Base-by-base conservation (phyloP, 2,888 invertebrate genomes). In the Melinaea menophilus region DNA sequence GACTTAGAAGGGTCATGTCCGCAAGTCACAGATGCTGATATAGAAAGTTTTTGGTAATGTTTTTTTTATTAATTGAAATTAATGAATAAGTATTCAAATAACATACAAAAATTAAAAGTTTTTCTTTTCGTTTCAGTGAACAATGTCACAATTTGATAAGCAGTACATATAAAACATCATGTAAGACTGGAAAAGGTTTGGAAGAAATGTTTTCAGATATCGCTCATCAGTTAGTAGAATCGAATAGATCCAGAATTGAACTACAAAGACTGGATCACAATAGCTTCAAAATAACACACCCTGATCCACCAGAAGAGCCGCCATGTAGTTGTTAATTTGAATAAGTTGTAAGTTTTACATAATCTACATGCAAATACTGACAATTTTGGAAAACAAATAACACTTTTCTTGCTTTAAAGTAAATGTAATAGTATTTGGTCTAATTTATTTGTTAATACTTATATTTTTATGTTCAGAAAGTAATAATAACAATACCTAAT, bases 201-300 rank as follows among this genome's bases (percentile, higher is more conserved):
- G 95, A 96, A 69, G 95, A 97, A 81, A 98, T 98, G 98, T 98
- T 98, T 81, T 90, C 93, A 55, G 97, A 97, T 75, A 97, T 98
- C 79, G 96, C 97, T 9, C 91, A 92, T 64, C 96, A 96, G 72
- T 84, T 97, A 66, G 94, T 95, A 1, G 94, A 95, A 73, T 93
- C 95, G 34, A 97, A 96, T 78, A 91, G 96, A 72, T 96, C 96
- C n/a, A 92, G 95, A 74, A 93, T 96, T 84, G 96, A 96, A 74
- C 86, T 97, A 58, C 95, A 96, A 76, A 93, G 94, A 7, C 92
- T 96, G 81, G 95, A 96, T 71, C 93, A 94, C 69, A 94, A 95
- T 75, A 94, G 95, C 72, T 95, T 95, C 77, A 95, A 95, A 83
- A 94, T 95, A 74, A 92, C 93, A 54, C 92, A 93, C 37, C 91